Base-by-base conservation (phyloP, 2,888 invertebrate species). In the Rhamnusium bicolor region DNA sequence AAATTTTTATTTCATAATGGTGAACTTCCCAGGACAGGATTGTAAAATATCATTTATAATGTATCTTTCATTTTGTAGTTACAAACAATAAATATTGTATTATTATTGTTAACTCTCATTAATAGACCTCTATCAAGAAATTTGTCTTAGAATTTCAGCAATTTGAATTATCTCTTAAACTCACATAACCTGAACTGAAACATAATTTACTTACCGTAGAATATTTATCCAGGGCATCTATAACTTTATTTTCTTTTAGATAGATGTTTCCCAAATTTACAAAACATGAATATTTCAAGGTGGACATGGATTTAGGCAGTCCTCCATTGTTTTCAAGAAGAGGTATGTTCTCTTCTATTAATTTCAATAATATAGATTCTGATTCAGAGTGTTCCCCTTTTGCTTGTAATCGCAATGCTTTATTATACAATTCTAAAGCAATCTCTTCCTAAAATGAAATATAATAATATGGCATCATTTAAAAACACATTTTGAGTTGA, bases 231-330 rank as follows among this genome's bases (percentile, higher is more conserved):
- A 95, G 90, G 1, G 94, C 93, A 6, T 90, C 89, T 32, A 92
- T 90, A 7, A 90, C 85, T 68, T 93, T 91, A 0, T 90, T 90
- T 54, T 90, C 89, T 56, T 91, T 89, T 62, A 91, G 90, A 67
- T 92, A 89, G 85, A 96, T 93, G 24, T 91, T 90, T 0, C 94
- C 96, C 32, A 97, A 90, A 87, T 97, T 97, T 83, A 95, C 93
- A 81, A 92, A 93, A 82, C 96, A 94, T 24, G 96, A 94, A 87
- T 96, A 97, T 84, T 96, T 95, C 69, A 97, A 90, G 66, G 92
- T 93, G 56, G 93, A 90, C 88, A 95, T 90, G 12, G 91, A 89
- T 83, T 91, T 88, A 62, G 91, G 87, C 79, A 91, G 84, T 66
- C 89, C 90, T 68, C 91, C 90, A 27, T 90, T 89, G 72, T 89